Conservation (phyloP, 2,113 vertebrate genomes). For the Cercocebus atys region DNA sequence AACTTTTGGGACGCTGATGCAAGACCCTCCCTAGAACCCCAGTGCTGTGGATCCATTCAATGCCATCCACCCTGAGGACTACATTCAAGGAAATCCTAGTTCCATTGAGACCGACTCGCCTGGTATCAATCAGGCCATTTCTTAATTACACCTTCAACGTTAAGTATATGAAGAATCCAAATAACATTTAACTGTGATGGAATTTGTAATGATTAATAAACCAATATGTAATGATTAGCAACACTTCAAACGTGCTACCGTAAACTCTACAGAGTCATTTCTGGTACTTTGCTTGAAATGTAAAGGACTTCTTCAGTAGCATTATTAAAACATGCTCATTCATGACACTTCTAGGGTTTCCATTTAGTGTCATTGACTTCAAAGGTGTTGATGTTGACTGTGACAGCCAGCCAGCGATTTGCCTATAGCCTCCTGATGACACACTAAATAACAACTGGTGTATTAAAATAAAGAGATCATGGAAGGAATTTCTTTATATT, state of each 20-base stretch:
- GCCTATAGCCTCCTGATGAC: not conserved
- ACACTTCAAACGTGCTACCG: not conserved
- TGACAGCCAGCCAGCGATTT: not conserved
- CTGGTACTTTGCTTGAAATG: not conserved
- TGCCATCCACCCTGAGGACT: fast-evolving
- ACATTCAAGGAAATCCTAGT: not conserved
- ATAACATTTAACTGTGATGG: not conserved
- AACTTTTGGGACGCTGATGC: too few species aligned
- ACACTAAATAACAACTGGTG: not conserved
- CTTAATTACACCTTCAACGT: not conserved
- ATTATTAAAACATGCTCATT: slow-evolving; percentile 12
- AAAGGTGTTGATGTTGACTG: not conserved
- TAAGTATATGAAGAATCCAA: not conserved
- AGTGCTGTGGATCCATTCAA: fast-evolving
- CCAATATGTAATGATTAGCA: not conserved
- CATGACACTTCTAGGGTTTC: not conserved
- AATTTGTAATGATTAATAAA: not conserved
- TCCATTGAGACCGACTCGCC: not conserved
- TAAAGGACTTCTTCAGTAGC: not conserved
- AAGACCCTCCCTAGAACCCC: not conserved
- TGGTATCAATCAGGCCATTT: not conserved
- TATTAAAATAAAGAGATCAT: not conserved
- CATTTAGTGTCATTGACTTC: not conserved
- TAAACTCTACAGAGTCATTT: not conserved
- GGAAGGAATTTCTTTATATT: not conserved